These are phyloP conservation scores for Corythaeola cristata DNA, from an alignment of 2,113 vertebrate species.

Conservation along the genomic window DNA sequence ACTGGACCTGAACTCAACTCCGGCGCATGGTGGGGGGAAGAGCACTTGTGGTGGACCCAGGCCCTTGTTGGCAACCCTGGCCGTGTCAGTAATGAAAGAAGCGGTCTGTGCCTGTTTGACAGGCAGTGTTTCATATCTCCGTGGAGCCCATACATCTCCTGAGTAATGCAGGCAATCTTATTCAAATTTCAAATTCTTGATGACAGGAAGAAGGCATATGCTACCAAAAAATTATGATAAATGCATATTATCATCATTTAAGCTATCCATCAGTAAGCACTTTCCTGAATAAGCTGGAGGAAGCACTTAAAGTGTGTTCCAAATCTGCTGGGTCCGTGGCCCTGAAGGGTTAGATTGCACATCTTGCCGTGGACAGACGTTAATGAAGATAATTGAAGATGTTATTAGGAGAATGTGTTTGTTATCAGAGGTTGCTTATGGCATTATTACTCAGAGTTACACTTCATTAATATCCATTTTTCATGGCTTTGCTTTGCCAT, in stretches of 20 bases:
- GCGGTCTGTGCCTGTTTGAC: background rate
- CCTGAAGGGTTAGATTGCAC: slow-evolving; percentile 27
- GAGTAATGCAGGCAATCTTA: background rate
- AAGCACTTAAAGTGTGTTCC: background rate
- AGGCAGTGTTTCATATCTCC: background rate
- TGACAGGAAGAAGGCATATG: background rate
- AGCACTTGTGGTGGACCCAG: background rate
- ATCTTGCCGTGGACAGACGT: slow-evolving; percentile 69
- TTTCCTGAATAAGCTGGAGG: background rate
- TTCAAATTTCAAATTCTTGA: background rate
- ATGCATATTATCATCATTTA: background rate
- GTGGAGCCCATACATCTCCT: background rate
- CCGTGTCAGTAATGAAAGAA: background rate
- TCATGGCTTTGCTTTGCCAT: slow-evolving; percentile 59
- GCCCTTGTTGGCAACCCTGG: background rate
- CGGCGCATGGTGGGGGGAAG: background rate
- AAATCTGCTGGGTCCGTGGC: background rate
- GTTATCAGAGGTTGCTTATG: slow-evolving; percentile 78
- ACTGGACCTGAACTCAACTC: background rate
- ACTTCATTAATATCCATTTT: slow-evolving; percentile 85
- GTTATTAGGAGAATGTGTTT: slow-evolving; percentile 84
- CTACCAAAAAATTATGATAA: slow-evolving; percentile 36
- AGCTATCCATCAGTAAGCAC: background rate
- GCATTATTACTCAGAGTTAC: slow-evolving; percentile 76
- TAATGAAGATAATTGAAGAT: slow-evolving; percentile 81